A percentile compares a stretch with the other conserved stretches of the same genome.
phyloP scores from a whole-genome alignment of 2,888 invertebrate genomes.

The Lacanobia oleracea region DNA sequence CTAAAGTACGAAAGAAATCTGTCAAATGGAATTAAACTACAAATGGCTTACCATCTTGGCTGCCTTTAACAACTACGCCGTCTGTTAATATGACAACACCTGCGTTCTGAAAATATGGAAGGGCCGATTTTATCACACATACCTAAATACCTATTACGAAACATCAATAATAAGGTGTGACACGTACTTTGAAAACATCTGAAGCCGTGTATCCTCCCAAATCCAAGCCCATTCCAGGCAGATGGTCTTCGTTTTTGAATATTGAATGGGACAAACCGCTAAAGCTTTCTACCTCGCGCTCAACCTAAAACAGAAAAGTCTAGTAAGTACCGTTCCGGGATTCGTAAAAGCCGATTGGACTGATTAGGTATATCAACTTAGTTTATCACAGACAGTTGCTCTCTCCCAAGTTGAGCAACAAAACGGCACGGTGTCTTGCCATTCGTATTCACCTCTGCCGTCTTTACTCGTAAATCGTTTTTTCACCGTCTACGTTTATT shows the following conservation, averaged over 20 bases:
- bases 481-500: background rate
- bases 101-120: conserved; percentile 91
- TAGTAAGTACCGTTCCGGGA: background rate
- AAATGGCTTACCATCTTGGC: conserved; percentile 90
- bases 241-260: conserved; percentile 84
- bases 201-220: conserved; percentile 81
- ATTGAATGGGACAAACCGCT: conserved; percentile 82
- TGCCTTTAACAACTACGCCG: conserved; percentile 91
- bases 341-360: background rate
- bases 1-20: too few relatives aligned
- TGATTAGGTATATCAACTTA: background rate
- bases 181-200: conserved; percentile 84
- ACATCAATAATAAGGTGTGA: background rate
- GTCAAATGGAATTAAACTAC: too few relatives aligned
- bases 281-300: conserved; percentile 88
- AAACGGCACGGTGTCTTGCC: too few relatives aligned
- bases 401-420: too few relatives aligned
- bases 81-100: conserved; percentile 95
- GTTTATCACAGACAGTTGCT: background rate
- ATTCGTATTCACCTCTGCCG: too few relatives aligned
- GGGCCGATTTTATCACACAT: background rate
- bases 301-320: conserved; percentile 73
- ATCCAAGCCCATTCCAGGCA: conserved; percentile 83
- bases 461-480: too few relatives aligned
- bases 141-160: background rate